phyloP scores from a whole-genome alignment of 2,888 invertebrate genomes.

The Phyto melanocephala region DNA sequence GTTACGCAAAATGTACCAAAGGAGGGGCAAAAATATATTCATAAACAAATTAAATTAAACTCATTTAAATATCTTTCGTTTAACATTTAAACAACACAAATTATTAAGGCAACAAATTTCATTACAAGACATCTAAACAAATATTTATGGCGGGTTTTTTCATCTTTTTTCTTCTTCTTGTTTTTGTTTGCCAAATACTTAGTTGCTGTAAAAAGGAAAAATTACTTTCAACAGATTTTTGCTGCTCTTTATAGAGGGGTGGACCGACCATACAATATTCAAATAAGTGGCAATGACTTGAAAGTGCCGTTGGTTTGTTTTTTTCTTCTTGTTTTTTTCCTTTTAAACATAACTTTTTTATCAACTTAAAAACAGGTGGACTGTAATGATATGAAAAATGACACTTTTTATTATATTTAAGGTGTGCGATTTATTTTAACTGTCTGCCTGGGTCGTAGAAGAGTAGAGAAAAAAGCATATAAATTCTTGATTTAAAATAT shows the following conservation, averaged over 20 bases:
- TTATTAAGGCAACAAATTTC: not conserved
- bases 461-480: no score
- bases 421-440: no score
- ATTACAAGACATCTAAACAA: not conserved
- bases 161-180: slow-evolving; percentile 8
- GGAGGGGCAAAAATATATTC: not conserved
- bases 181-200: not conserved
- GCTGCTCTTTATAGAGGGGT: not conserved
- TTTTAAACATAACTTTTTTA: not conserved
- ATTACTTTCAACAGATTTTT: not conserved
- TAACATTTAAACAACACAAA: not conserved
- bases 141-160: not conserved
- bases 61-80: not conserved
- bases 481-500: no score
- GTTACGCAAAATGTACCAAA: not conserved
- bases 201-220: no score
- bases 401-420: no score
- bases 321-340: no score
- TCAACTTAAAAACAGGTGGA: slow-evolving; percentile 15
- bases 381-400: not conserved
- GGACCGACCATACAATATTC: slow-evolving; percentile 6
- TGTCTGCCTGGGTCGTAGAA: no score
- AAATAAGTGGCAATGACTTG: slow-evolving; percentile 24
- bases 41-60: not conserved
- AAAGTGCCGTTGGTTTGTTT: not conserved